A percentile compares a stretch with the other conserved stretches of the same genome.
Evolutionary conservation across 2,888 invertebrate species (phyloP).

Genomic region (Tineola bisselliella): DNA sequence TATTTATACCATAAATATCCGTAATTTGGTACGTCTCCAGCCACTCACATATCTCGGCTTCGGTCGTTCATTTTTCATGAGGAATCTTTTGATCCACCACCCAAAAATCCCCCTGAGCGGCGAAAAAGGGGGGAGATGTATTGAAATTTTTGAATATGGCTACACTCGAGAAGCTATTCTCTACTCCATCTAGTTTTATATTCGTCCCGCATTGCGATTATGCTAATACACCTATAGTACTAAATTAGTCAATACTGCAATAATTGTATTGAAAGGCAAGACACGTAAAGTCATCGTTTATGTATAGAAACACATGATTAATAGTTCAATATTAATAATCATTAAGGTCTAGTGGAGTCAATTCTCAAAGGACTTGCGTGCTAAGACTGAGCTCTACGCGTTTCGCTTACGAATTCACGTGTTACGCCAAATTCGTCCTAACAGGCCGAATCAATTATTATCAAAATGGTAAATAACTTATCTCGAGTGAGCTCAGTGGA

Average conservation of each 20-base stretch:
- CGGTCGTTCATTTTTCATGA: slow-evolving; percentile 60
- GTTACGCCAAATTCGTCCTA: not conserved
- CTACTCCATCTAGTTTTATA: not conserved
- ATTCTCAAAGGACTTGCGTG: not conserved
- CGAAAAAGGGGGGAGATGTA: slow-evolving; percentile 26
- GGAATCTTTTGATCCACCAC: slow-evolving; percentile 57
- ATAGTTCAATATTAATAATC: not conserved
- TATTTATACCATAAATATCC: slow-evolving; percentile 6
- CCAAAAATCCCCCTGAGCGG: slow-evolving; percentile 30
- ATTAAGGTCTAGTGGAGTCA: not conserved
- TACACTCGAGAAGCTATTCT: slow-evolving; percentile 37
- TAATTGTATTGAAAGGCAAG: no score
- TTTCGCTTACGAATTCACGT: not conserved
- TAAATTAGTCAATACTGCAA: no score
- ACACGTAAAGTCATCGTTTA: no score
- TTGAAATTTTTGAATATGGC: slow-evolving; percentile 63
- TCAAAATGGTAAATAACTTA: not conserved
- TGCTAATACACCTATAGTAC: no score
- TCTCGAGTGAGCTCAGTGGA: slow-evolving; percentile 24
- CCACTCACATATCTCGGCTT: slow-evolving; percentile 40
- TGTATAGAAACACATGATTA: not conserved
- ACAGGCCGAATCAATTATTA: not conserved
- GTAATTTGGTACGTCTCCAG: slow-evolving; percentile 23
- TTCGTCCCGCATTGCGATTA: not conserved
- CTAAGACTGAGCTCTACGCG: not conserved